phyloP scores from a whole-genome alignment of 2,113 vertebrate species.

The Rafetus swinhoei region DNA sequence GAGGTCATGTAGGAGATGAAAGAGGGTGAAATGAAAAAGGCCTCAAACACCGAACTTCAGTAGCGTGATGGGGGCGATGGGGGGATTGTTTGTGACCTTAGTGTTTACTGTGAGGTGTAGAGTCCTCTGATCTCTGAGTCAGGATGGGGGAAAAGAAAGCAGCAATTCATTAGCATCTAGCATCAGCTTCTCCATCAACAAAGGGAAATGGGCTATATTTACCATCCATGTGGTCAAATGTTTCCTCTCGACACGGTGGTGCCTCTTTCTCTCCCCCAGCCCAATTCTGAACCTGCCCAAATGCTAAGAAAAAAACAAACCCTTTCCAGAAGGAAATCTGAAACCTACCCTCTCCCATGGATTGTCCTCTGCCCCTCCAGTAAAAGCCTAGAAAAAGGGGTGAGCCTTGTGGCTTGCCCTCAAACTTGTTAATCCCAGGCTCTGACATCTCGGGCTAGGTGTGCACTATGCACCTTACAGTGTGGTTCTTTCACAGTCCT shows the following conservation, averaged over 20 bases:
- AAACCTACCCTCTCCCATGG: background rate
- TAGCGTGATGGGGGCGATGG: fast-evolving
- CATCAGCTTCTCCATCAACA: background rate
- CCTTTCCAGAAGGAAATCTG: background rate
- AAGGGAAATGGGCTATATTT: conserved; percentile 8
- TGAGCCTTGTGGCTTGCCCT: background rate
- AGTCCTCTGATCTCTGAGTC: background rate
- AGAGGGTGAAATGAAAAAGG: background rate
- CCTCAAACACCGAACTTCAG: background rate
- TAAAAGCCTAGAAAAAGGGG: background rate
- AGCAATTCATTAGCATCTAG: background rate
- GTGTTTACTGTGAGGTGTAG: background rate
- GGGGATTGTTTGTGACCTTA: fast-evolving
- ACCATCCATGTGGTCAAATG: background rate
- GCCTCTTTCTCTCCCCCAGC: background rate
- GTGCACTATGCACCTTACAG: no score
- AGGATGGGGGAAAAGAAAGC: conserved; percentile 1
- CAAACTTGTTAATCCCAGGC: background rate
- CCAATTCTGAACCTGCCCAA: background rate
- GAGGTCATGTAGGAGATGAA: fast-evolving
- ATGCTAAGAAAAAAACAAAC: background rate
- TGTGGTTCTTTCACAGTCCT: no score
- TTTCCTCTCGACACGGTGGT: conserved; percentile 54
- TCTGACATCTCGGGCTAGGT: background rate
- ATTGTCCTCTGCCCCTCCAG: background rate